Evolutionary conservation across 1,140 invertebrate species (phyloP).

Genomic region (Drosophila ogumai): DNA sequence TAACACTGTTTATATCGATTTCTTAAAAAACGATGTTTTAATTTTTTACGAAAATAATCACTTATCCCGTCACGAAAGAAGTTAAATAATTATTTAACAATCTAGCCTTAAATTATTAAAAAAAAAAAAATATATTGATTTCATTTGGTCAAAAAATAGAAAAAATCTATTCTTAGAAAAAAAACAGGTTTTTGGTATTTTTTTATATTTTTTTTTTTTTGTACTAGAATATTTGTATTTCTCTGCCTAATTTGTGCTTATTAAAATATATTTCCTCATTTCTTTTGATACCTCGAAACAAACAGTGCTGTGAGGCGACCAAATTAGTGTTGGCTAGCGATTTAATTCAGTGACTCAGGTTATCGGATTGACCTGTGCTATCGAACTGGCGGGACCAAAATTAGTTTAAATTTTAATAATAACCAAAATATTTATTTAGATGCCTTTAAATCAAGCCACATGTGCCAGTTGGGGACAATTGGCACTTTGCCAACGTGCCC

Average conservation of each 20-base stretch:
- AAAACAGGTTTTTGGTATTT: too few relatives aligned
- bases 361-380: slow-evolving; percentile 1
- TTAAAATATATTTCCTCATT: not conserved
- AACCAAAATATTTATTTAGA: not conserved
- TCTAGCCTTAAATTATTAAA: too few relatives aligned
- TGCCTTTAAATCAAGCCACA: not conserved
- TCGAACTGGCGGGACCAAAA: slow-evolving; percentile 5
- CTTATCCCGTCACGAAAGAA: too few relatives aligned
- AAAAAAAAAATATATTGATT: too few relatives aligned
- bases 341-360: not conserved
- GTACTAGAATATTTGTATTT: too few relatives aligned
- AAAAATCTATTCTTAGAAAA: too few relatives aligned
- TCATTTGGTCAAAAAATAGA: too few relatives aligned
- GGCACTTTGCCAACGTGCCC: slow-evolving; percentile 27
- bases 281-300: not conserved
- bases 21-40: not conserved
- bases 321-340: not conserved
- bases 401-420: not conserved
- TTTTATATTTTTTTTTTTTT: too few relatives aligned
- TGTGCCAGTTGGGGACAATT: slow-evolving; percentile 20
- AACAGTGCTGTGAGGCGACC: slow-evolving; percentile 45
- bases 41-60: too few relatives aligned
- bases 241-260: too few relatives aligned
- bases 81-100: too few relatives aligned
- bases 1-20: not conserved